Evolutionary conservation across 1,140 invertebrate genomes (phyloP).

Genomic region (Pogonomyrmex barbatus): DNA sequence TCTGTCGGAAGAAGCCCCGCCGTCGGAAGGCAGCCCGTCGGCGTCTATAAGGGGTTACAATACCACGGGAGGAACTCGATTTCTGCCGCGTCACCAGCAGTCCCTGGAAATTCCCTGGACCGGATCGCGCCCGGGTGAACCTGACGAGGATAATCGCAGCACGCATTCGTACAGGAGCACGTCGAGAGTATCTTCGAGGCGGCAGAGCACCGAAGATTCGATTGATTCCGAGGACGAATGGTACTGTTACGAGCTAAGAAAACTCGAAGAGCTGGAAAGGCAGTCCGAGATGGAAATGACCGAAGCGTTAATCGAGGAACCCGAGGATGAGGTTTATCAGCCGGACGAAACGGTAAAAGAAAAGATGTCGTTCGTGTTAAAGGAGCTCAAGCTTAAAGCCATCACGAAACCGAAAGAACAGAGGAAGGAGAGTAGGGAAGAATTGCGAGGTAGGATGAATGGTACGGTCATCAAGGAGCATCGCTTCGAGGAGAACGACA

Average conservation of each 20-base stretch:
- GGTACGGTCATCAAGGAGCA: conserved; percentile 79
- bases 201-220: conserved; percentile 96
- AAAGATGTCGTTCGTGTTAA: conserved; percentile 91
- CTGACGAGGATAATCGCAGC: conserved; percentile 94
- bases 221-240: conserved; percentile 97
- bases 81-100: conserved; percentile 90
- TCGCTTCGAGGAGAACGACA: conserved; percentile 72
- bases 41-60: conserved; percentile 87
- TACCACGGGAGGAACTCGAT: conserved; percentile 84
- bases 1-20: conserved; percentile 84
- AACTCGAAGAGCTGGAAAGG: conserved; percentile 94
- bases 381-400: conserved; percentile 91
- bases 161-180: conserved; percentile 94
- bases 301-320: conserved; percentile 87
- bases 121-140: conserved; percentile 87
- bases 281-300: conserved; percentile 90
- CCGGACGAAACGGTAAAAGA: conserved; percentile 91
- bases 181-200: conserved; percentile 93
- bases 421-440: conserved; percentile 75
- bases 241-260: conserved; percentile 95
- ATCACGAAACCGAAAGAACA: conserved; percentile 79
- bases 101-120: conserved; percentile 92
- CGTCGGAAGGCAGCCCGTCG: conserved; percentile 89
- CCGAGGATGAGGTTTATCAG: conserved; percentile 87
- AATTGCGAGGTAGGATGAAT: conserved; percentile 74